Conservation (phyloP, 1,140 invertebrate genomes). For the Diorhabda elongata region DNA sequence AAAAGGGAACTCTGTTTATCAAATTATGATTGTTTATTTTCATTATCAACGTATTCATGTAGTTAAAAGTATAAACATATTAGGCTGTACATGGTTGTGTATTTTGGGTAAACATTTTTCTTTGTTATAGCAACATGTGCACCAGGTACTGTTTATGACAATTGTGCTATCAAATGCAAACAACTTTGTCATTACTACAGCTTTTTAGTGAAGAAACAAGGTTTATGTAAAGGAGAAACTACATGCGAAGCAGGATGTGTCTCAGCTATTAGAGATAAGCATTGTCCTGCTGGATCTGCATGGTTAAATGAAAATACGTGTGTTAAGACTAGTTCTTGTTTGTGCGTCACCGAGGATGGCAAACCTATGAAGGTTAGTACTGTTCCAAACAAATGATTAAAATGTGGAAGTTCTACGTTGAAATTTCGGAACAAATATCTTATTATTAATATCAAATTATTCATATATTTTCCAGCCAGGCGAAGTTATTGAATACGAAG, state of each 20-base stretch:
- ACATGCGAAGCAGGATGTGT: conserved; percentile 53
- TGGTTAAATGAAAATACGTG: conserved; percentile 69
- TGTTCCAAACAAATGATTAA: too few relatives aligned
- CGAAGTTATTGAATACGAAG: conserved; percentile 49
- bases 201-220: conserved; percentile 45
- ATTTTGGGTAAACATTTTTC: neutral
- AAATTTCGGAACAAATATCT: conserved; percentile 10
- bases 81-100: conserved; percentile 18
- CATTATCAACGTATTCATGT: too few relatives aligned
- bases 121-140: conserved; percentile 42
- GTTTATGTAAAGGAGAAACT: conserved; percentile 46
- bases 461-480: conserved; percentile 52
- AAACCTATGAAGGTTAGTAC: conserved; percentile 57
- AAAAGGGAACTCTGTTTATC: too few relatives aligned
- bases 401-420: too few relatives aligned
- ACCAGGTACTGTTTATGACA: conserved; percentile 46
- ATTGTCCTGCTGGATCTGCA: conserved; percentile 42
- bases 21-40: too few relatives aligned
- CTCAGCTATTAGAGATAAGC: conserved; percentile 19
- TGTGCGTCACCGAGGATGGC: conserved; percentile 60
- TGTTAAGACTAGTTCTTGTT: conserved; percentile 64
- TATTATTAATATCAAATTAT: neutral
- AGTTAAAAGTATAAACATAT: too few relatives aligned
- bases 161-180: conserved; percentile 55
- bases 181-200: conserved; percentile 53